phyloP scores from a whole-genome alignment of 2,113 vertebrate genomes.

The Nerophis ophidion region DNA sequence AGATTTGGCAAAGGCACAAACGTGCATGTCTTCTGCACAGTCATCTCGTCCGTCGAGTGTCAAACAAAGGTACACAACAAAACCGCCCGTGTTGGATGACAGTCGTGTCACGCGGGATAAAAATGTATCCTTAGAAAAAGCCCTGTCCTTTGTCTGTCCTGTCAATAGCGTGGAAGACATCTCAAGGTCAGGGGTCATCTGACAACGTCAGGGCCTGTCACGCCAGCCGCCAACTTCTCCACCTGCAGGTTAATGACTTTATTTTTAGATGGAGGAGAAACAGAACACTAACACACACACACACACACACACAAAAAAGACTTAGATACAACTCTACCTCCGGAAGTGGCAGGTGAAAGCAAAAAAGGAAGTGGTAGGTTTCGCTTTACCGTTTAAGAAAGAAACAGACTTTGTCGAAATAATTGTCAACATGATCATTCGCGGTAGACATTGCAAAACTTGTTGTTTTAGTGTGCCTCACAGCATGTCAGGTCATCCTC shows the following conservation, averaged over 20 bases:
- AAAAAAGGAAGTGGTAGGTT: constrained; percentile 34
- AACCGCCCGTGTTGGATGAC: constrained; percentile 85
- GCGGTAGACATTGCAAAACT: background rate
- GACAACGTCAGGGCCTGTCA: constrained; percentile 70
- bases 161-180: constrained; percentile 64
- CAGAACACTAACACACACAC: constrained; percentile 12
- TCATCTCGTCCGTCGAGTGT: constrained; percentile 31
- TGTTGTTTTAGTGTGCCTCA: too few species aligned
- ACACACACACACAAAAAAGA: constrained; percentile 26
- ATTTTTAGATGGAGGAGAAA: constrained; percentile 72
- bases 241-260: constrained; percentile 87
- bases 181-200: constrained; percentile 55
- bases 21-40: constrained; percentile 15
- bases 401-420: constrained; percentile 20
- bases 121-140: constrained; percentile 52
- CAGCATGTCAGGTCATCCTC: constrained; percentile 35
- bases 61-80: constrained; percentile 50
- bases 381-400: constrained; percentile 22
- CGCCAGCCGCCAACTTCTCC: constrained; percentile 68
- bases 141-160: constrained; percentile 81
- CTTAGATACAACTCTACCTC: constrained; percentile 62
- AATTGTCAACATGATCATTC: constrained; percentile 7
- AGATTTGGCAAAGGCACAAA: constrained; percentile 36
- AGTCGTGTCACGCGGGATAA: constrained; percentile 47
- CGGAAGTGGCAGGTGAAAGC: constrained; percentile 42